Evolutionary conservation across 2,113 vertebrate species (phyloP), one percentile per base, ranked within the genome.

Genomic region (Cephalopholis sonnerati): DNA sequence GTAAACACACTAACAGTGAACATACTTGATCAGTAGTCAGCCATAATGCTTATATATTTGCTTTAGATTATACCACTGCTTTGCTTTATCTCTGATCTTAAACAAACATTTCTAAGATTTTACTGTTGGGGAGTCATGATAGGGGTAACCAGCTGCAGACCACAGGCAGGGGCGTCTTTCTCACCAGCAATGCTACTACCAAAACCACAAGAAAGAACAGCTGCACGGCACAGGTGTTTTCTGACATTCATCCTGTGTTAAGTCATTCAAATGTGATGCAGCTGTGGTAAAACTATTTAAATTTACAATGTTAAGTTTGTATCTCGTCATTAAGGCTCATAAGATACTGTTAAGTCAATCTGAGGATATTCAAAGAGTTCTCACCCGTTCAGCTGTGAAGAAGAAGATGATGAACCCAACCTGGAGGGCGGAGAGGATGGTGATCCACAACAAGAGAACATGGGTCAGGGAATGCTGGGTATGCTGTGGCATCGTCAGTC

Each of bases 391-490:
- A 2, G 1, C 16, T 17, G 89, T 85, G 87, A 94, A 90, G 87
- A 84, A 91, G 18, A 92, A 24, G 61, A 67, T 24, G 77, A 94
- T 74, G 66, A 85, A 61, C 9, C 70, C 54, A 20, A 54, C 55
- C 57, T 93, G 91, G 54, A 77, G 44, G 15, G 93, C 39, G 51
- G 94, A 91, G 3, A 95, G 87, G 57, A 94, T 2, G 61, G 76
- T 62, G 72, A 71, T 73, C 95, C 95, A 95, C 61, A 91, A 44
- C 48, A 95, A 71, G 69, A 95, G 85, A 63, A 94, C 39, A 5
- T 70, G 77, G 69, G 85, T 36, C 25, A 94, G 75, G 20, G 57
- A 82, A 27, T 88, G 64, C 36, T 82, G 89, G 27, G 41, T 69
- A 15, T 25, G 55, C 67, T 84, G 82, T 66, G 77, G 65, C 92